Evolutionary conservation across 2,888 invertebrate genomes (phyloP).

Genomic region (Unio pictorum): DNA sequence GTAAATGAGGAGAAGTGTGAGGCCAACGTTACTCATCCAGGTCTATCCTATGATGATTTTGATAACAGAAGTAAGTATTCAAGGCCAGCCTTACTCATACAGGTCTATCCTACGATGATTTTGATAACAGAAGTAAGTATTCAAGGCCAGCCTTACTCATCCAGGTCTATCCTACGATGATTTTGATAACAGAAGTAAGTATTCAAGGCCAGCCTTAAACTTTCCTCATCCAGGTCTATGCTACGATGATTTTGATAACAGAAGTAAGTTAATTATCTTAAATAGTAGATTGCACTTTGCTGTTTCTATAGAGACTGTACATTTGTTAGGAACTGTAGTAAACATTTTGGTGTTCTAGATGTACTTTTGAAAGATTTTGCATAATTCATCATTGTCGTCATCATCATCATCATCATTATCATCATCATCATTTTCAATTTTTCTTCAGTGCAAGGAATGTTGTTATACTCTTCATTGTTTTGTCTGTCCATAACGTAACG

Average conservation of each 20-base stretch:
- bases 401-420: too few species aligned
- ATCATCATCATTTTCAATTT: too few species aligned
- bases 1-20: constrained; percentile 36
- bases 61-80: constrained; percentile 33
- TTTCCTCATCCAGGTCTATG: constrained; percentile 31
- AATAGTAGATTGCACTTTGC: too few species aligned
- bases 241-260: constrained; percentile 36
- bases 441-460: too few species aligned
- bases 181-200: constrained; percentile 37
- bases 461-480: too few species aligned
- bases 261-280: constrained; percentile 17
- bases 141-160: constrained; percentile 29
- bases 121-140: constrained; percentile 35
- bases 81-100: constrained; percentile 31
- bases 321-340: too few species aligned
- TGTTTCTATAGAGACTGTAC: too few species aligned
- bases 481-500: too few species aligned
- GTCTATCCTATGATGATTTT: constrained; percentile 31
- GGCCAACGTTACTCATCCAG: constrained; percentile 33
- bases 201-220: constrained; percentile 25
- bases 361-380: too few species aligned
- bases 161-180: constrained; percentile 32
- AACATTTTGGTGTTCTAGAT: too few species aligned
- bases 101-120: constrained; percentile 33
- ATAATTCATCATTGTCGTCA: too few species aligned